A percentile compares a stretch with the other conserved stretches of the same genome.
phyloP scores from a whole-genome alignment of 2,888 invertebrate species.

The Epistrophe eligans region DNA sequence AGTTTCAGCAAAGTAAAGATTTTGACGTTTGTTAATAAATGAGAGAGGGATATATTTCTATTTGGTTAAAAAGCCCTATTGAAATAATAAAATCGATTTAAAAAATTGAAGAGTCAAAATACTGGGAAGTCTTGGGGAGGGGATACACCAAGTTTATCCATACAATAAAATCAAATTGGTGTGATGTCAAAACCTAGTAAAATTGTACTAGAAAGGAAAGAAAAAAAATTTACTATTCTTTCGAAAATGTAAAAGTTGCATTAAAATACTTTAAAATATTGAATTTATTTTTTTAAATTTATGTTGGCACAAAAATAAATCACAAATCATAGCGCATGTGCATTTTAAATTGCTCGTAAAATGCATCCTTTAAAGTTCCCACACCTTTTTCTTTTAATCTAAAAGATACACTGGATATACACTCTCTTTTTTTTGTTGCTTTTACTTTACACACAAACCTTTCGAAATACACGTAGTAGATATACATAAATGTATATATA shows the following conservation, averaged over 20 bases:
- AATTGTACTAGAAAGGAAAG: background rate
- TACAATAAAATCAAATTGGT: too few relatives aligned
- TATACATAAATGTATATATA: background rate
- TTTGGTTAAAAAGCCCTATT: too few relatives aligned
- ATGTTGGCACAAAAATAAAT: constrained; percentile 8
- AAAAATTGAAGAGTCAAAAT: too few relatives aligned
- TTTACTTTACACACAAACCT: constrained; percentile 40
- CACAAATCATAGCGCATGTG: constrained; percentile 62
- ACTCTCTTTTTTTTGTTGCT: constrained; percentile 27
- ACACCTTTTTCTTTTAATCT: constrained; percentile 21
- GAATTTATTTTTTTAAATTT: background rate
- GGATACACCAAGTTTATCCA: too few relatives aligned
- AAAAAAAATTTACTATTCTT: constrained; percentile 45
- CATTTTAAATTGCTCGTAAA: constrained; percentile 58
- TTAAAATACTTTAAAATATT: constrained; percentile 14
- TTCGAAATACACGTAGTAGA: background rate
- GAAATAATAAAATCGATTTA: too few relatives aligned
- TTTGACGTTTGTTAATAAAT: too few relatives aligned
- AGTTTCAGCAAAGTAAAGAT: too few relatives aligned
- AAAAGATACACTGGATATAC: constrained; percentile 61
- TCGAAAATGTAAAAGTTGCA: constrained; percentile 44
- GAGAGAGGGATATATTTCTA: too few relatives aligned
- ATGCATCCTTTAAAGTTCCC: constrained; percentile 58
- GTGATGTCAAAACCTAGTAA: too few relatives aligned
- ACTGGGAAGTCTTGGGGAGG: too few relatives aligned